Evolutionary conservation across 2,113 vertebrate species (phyloP), one percentile per base, ranked within the genome.

Genomic region (Syngnathus typhle): DNA sequence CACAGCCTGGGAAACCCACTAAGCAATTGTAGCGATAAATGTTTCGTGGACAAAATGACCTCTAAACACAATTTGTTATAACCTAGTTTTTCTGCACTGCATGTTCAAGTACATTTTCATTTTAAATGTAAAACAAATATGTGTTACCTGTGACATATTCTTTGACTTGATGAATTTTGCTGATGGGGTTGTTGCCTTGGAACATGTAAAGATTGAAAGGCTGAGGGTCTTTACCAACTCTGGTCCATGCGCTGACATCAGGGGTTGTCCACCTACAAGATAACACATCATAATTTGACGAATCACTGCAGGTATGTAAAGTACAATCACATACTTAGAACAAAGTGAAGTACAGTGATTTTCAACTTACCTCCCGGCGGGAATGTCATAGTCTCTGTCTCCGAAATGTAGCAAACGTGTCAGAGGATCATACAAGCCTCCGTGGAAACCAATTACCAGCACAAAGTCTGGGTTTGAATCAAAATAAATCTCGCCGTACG

Each of bases 131-230:
- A 21, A 19, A 51, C 6, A 3, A 39, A 9, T 41, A 19, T 41
- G 49, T 19, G 38, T 88, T 91, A 98, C 97, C 97, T 94, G 96
- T 98, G 74, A 99, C 94, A 44, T 99, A 99, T 75, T 98, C 96
- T 86, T 98, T 98, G 72, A 98, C 94, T 65, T 98, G 94, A 0
- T 98, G 94, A 68, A 98, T 93, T 88, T 98, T 98, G 90, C 97
- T 98, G 77, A 97, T 92, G 8, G 97, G 97, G 72, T 99, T 98
- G 85, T 99, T 99, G 79, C 98, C 96, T 69, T 93, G 87, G 80
- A 99, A 99, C 97, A 99, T 99, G 76, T 99, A 99, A 39, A 98
- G 89, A 86, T 99, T 99, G 83, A 99, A 99, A 63, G 97, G 96
- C 68, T 94, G 91, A 2, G 97, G 95, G 72, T 99, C 95, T 69